phyloP scores from a whole-genome alignment of 2,113 vertebrate genomes.

The Toxostoma redivivum region DNA sequence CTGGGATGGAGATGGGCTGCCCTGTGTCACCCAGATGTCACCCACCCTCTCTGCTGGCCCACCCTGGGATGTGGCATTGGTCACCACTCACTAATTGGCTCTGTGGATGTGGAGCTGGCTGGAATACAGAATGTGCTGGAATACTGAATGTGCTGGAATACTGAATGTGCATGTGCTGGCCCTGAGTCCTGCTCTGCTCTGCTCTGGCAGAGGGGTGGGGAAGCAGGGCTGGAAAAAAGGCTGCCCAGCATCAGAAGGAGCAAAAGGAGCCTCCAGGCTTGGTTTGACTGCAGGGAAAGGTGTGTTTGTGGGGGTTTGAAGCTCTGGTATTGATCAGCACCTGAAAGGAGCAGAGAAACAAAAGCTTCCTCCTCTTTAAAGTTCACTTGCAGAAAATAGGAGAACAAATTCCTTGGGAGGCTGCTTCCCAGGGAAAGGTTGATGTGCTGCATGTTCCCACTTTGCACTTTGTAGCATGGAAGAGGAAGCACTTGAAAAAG shows the following conservation, averaged over 20 bases:
- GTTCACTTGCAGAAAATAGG: not conserved
- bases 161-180: not conserved
- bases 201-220: not conserved
- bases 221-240: not conserved
- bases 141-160: no score
- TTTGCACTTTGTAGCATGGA: not conserved
- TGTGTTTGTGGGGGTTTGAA: not conserved
- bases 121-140: not conserved
- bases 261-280: not conserved
- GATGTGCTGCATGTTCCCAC: not conserved
- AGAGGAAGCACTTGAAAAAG: conserved; percentile 5
- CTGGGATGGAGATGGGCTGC: not conserved
- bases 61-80: not conserved
- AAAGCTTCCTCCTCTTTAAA: conserved; percentile 55
- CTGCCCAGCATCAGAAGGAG: not conserved
- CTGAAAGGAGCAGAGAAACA: conserved; percentile 50
- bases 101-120: not conserved
- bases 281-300: not conserved
- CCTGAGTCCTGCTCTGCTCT: not conserved
- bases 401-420: not conserved
- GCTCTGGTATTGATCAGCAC: conserved; percentile 36
- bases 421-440: not conserved
- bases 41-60: not conserved
- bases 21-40: not conserved
- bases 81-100: conserved; percentile 3